These are phyloP conservation scores for Adelphocoris suturalis DNA, from an alignment of 2,888 invertebrate species.

Conservation along the genomic window DNA sequence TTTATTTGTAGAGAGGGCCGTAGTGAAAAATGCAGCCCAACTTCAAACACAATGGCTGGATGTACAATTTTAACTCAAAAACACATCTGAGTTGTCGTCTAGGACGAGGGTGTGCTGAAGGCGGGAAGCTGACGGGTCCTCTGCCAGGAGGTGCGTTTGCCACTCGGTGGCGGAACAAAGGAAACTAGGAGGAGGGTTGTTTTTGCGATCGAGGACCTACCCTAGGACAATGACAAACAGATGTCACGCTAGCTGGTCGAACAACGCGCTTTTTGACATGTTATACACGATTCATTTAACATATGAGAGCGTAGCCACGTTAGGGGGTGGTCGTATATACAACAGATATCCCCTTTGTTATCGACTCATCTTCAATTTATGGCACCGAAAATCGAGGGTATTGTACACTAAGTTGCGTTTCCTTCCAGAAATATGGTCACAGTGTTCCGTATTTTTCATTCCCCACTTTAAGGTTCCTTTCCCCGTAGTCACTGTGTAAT, in stretches of 20 bases:
- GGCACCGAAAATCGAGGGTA: constrained; percentile 42
- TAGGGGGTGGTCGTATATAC: background rate
- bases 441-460: background rate
- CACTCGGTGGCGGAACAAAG: constrained; percentile 36
- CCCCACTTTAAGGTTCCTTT: background rate
- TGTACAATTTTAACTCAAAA: constrained; percentile 49
- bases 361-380: constrained; percentile 59
- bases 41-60: constrained; percentile 2
- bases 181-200: constrained; percentile 47
- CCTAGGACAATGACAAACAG: constrained; percentile 61
- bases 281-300: constrained; percentile 73
- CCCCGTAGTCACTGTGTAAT: background rate
- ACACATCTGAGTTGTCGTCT: constrained; percentile 36
- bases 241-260: constrained; percentile 56
- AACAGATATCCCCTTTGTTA: constrained; percentile 43
- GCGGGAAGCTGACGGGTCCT: background rate
- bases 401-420: constrained; percentile 41
- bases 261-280: constrained; percentile 67
- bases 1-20: constrained; percentile 37
- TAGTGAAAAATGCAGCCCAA: constrained; percentile 6
- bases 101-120: constrained; percentile 42
- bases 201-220: constrained; percentile 44
- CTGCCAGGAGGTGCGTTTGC: constrained; percentile 3
- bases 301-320: constrained; percentile 61
- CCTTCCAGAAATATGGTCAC: constrained; percentile 15